These are phyloP conservation scores for Clarias batrachus DNA, from an alignment of 2,113 vertebrate genomes.

Conservation along the genomic window DNA sequence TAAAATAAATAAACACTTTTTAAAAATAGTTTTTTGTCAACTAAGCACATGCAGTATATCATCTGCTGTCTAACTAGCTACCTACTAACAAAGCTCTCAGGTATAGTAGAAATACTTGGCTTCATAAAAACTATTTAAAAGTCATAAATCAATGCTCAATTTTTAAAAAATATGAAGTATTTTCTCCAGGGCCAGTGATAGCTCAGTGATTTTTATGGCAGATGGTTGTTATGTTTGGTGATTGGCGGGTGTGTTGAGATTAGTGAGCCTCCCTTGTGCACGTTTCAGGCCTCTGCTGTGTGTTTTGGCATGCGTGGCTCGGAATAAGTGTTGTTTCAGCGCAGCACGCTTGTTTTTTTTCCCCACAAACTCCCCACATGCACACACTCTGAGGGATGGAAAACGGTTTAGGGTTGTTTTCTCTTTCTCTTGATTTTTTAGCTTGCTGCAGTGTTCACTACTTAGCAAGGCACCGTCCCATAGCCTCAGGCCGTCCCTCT, in stretches of 20 bases:
- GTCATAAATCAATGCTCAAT: constrained; percentile 20
- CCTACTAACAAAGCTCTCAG: constrained; percentile 1
- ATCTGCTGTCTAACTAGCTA: background rate
- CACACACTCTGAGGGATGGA: constrained; percentile 38
- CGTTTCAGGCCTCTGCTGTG: constrained; percentile 52
- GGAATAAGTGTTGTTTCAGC: constrained; percentile 49
- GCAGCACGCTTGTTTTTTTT: constrained; percentile 34
- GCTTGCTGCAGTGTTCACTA: background rate
- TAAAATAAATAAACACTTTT: background rate
- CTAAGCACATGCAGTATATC: background rate
- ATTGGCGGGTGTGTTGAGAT: constrained; percentile 55
- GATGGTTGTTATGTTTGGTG: constrained; percentile 63
- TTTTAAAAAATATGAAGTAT: constrained; percentile 1
- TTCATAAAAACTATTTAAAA: constrained; percentile 12
- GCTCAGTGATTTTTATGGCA: constrained; percentile 39
- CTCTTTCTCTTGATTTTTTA: constrained; percentile 26
- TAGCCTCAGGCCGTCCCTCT: background rate
- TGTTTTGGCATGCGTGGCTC: constrained; percentile 66
- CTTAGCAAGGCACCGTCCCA: constrained; percentile 6
- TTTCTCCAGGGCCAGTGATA: constrained; percentile 9
- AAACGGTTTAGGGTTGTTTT: constrained; percentile 31
- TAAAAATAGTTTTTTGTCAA: background rate
- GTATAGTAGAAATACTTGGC: background rate
- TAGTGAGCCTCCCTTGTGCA: constrained; percentile 24
- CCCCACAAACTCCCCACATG: constrained; percentile 28